phyloP scores from a whole-genome alignment of 2,113 vertebrate species.

The Oryzias javanicus region DNA sequence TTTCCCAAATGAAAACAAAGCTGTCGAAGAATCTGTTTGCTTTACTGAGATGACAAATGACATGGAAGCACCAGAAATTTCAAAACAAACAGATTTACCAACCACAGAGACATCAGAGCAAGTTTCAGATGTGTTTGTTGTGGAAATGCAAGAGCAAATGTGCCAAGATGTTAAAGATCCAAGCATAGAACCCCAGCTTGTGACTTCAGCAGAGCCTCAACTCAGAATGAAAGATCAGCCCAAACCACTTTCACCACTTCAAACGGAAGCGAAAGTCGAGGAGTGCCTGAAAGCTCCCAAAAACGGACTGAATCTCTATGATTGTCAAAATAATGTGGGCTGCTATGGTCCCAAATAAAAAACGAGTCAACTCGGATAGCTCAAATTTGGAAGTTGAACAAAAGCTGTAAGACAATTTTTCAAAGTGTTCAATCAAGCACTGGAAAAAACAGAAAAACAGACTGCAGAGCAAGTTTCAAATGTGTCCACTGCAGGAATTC shows the following conservation, averaged over 20 bases:
- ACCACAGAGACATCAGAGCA: background rate
- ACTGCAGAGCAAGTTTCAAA: background rate
- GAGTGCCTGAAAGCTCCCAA: background rate
- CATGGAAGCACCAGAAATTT: background rate
- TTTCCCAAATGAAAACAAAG: too few species aligned
- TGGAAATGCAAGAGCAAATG: conserved; percentile 12
- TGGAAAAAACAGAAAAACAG: too few species aligned
- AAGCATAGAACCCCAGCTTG: background rate
- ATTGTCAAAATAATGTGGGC: too few species aligned
- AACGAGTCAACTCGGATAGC: too few species aligned
- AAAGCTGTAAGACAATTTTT: too few species aligned
- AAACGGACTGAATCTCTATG: too few species aligned
- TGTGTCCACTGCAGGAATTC: background rate
- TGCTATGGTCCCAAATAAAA: too few species aligned
- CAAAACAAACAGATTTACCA: background rate
- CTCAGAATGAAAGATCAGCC: background rate
- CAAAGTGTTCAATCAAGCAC: too few species aligned
- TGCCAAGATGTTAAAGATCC: background rate
- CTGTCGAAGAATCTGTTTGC: too few species aligned
- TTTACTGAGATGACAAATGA: too few species aligned
- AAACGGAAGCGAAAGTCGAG: conserved; percentile 7
- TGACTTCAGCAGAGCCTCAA: conserved; percentile 1
- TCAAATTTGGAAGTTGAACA: too few species aligned
- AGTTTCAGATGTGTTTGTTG: background rate
- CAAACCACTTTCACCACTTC: background rate